Conservation (phyloP, 2,888 invertebrate species). For the Liopterus haemorrhoidalis region DNA sequence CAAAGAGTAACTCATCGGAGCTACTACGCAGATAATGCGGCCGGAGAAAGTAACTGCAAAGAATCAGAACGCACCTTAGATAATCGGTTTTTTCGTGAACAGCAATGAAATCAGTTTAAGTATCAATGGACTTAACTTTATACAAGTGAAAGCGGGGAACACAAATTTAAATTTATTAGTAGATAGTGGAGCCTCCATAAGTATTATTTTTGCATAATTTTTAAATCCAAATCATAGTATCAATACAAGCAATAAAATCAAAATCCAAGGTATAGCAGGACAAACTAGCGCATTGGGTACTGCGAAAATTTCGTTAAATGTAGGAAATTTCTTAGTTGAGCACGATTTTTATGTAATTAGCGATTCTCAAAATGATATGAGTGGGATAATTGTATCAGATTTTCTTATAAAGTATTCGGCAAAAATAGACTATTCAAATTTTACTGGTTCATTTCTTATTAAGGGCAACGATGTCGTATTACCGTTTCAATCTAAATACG, state of each 20-base stretch:
- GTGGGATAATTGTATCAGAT: constrained; percentile 16
- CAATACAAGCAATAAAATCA: constrained; percentile 7
- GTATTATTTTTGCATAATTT: constrained; percentile 13
- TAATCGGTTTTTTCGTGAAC: too few relatives aligned
- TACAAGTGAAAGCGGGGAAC: constrained; percentile 4
- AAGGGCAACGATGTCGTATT: not conserved
- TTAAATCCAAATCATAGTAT: constrained; percentile 8
- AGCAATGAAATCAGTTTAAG: not conserved
- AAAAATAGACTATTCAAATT: constrained; percentile 14
- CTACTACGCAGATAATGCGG: too few relatives aligned
- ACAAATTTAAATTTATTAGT: constrained; percentile 11
- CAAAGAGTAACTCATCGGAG: too few relatives aligned
- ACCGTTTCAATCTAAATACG: not conserved
- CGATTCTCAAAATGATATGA: constrained; percentile 3
- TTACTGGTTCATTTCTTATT: not conserved
- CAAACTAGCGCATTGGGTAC: constrained; percentile 10
- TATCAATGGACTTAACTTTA: constrained; percentile 17
- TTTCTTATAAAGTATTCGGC: constrained; percentile 11
- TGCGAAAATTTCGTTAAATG: constrained; percentile 9
- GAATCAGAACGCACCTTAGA: too few relatives aligned
- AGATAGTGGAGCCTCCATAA: constrained; percentile 18
- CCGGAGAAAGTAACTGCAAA: too few relatives aligned
- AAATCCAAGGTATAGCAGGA: constrained; percentile 13
- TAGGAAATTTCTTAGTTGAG: not conserved
- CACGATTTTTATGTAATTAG: not conserved